These are phyloP conservation scores for Gymnocheta viridis DNA, from an alignment of 2,888 invertebrate species.

Conservation along the genomic window DNA sequence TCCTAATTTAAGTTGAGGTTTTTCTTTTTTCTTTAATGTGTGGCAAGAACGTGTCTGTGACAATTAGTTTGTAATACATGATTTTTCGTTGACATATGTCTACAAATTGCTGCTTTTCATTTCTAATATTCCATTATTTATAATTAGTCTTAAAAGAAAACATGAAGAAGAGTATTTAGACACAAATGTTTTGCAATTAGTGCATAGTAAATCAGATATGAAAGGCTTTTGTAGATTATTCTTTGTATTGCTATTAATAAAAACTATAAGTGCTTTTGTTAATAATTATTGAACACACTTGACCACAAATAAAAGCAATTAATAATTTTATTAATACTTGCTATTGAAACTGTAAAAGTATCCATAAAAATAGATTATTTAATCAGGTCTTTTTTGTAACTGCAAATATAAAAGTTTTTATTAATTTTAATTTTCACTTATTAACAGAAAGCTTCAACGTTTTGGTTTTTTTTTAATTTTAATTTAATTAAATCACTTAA, in stretches of 20 bases:
- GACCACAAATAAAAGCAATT: slow-evolving; percentile 20
- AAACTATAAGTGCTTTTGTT: slow-evolving; percentile 15
- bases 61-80: slow-evolving; percentile 46
- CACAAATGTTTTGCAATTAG: slow-evolving; percentile 21
- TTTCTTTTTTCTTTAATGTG: neutral
- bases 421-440: slow-evolving; percentile 1
- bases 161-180: neutral
- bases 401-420: neutral
- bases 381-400: neutral
- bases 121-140: slow-evolving; percentile 51
- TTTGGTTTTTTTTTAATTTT: too few relatives aligned
- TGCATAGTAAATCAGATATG: neutral
- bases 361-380: slow-evolving; percentile 5
- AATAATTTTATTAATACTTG: slow-evolving; percentile 23
- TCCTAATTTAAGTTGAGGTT: slow-evolving; percentile 14
- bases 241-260: neutral
- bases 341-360: neutral
- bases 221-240: neutral
- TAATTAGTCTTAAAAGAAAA: slow-evolving; percentile 43
- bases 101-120: slow-evolving; percentile 59
- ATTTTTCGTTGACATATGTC: slow-evolving; percentile 64
- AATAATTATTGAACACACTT: neutral
- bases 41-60: slow-evolving; percentile 14
- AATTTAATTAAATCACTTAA: too few relatives aligned
- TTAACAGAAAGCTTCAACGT: too few relatives aligned